Evolutionary conservation across 2,113 vertebrate genomes (phyloP).

Genomic region (Cyprinodon variegatus): DNA sequence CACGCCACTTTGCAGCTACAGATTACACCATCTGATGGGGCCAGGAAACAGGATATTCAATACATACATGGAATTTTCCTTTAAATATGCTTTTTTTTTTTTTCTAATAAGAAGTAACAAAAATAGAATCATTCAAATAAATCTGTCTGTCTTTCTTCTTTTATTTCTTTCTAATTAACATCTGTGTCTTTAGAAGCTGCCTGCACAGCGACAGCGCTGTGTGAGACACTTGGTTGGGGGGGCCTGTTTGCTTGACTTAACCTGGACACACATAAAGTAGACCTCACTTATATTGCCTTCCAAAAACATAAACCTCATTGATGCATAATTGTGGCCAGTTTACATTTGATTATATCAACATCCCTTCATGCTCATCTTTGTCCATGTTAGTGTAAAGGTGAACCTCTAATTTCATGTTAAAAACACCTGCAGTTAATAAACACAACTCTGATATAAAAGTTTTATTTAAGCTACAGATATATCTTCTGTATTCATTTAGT

Average conservation of each 20-base stretch:
- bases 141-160: slow-evolving; percentile 46
- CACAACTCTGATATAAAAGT: too few species aligned
- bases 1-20: slow-evolving; percentile 49
- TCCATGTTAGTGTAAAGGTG: not conserved
- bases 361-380: not conserved
- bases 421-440: not conserved
- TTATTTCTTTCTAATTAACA: slow-evolving; percentile 44
- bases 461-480: too few species aligned
- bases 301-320: slow-evolving; percentile 19
- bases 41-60: slow-evolving; percentile 52
- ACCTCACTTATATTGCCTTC: not conserved
- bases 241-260: slow-evolving; percentile 5
- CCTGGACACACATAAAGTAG: slow-evolving; percentile 4
- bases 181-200: slow-evolving; percentile 49
- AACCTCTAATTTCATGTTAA: not conserved
- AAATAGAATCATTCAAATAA: slow-evolving; percentile 76
- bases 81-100: slow-evolving; percentile 66
- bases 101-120: slow-evolving; percentile 69
- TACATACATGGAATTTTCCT: slow-evolving; percentile 69
- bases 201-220: slow-evolving; percentile 30
- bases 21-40: slow-evolving; percentile 56
- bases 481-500: too few species aligned
- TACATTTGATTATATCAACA: not conserved
- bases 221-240: not conserved
- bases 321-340: slow-evolving; percentile 45